phyloP scores from a whole-genome alignment of 2,797 vertebrate genomes.

The Agapornis canus region DNA sequence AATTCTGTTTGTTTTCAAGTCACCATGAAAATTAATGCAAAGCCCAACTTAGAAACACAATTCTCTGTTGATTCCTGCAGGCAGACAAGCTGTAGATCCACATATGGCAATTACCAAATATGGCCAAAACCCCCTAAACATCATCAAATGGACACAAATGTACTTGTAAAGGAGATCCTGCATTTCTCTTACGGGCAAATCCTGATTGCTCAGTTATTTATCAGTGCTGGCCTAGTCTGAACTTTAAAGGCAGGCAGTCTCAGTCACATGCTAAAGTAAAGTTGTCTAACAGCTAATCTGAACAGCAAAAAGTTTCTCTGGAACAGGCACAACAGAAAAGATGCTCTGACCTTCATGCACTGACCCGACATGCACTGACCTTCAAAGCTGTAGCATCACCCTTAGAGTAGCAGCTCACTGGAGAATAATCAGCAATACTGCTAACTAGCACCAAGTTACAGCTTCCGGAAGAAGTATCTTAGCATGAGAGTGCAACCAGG shows the following conservation, averaged over 20 bases:
- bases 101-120: slow-evolving; percentile 18
- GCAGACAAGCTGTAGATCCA: background rate
- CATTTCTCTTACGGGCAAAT: background rate
- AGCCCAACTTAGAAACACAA: background rate
- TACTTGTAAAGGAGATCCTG: background rate
- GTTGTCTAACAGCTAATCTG: background rate
- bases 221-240: slow-evolving; percentile 4
- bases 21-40: slow-evolving; percentile 40
- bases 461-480: background rate
- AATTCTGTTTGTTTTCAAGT: background rate
- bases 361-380: background rate
- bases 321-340: slow-evolving; percentile 4
- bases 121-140: background rate
- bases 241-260: background rate
- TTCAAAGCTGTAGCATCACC: background rate
- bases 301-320: background rate
- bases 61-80: background rate
- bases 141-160: background rate
- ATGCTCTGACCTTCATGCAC: background rate
- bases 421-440: background rate
- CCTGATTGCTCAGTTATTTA: slow-evolving; percentile 5
- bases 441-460: slow-evolving; percentile 13
- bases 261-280: background rate
- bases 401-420: background rate
- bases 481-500: background rate